A percentile compares a stretch with the other conserved stretches of the same genome.
These are phyloP conservation scores for Selene dorsalis DNA, from an alignment of 2,797 vertebrate genomes.

Conservation along the genomic window DNA sequence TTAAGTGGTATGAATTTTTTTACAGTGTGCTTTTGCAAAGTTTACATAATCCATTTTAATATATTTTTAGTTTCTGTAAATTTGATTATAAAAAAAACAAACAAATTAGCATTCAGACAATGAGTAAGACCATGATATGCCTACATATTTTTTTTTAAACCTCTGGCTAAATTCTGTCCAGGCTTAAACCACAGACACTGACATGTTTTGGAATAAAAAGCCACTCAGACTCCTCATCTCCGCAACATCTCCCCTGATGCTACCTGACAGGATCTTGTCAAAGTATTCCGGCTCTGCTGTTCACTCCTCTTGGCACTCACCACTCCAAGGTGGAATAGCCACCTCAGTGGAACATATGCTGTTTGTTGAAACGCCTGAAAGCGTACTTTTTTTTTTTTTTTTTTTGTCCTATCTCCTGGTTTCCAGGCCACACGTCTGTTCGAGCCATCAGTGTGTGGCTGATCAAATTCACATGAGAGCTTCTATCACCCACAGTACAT, in stretches of 20 bases:
- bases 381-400: slow-evolving; percentile 44
- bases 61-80: neutral
- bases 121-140: neutral
- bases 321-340: slow-evolving; percentile 82
- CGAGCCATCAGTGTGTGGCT: slow-evolving; percentile 80
- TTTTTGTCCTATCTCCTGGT: slow-evolving; percentile 57
- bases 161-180: slow-evolving; percentile 40
- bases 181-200: slow-evolving; percentile 53
- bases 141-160: slow-evolving; percentile 10
- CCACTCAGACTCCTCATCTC: slow-evolving; percentile 52
- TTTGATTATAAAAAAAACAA: neutral
- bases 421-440: slow-evolving; percentile 82
- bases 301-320: slow-evolving; percentile 79
- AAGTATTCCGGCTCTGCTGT: slow-evolving; percentile 72
- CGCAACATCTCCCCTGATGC: slow-evolving; percentile 67
- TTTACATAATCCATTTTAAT: neutral
- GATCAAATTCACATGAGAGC: slow-evolving; percentile 83
- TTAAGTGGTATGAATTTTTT: slow-evolving; percentile 86
- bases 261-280: slow-evolving; percentile 82
- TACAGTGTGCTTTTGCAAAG: neutral
- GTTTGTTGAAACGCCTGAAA: slow-evolving; percentile 83
- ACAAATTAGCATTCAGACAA: neutral
- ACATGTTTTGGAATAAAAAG: slow-evolving; percentile 66
- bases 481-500: slow-evolving; percentile 76
- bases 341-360: slow-evolving; percentile 86